Evolutionary conservation across 1,140 invertebrate species (phyloP).

Genomic region (Muscidifurax raptorellus): DNA sequence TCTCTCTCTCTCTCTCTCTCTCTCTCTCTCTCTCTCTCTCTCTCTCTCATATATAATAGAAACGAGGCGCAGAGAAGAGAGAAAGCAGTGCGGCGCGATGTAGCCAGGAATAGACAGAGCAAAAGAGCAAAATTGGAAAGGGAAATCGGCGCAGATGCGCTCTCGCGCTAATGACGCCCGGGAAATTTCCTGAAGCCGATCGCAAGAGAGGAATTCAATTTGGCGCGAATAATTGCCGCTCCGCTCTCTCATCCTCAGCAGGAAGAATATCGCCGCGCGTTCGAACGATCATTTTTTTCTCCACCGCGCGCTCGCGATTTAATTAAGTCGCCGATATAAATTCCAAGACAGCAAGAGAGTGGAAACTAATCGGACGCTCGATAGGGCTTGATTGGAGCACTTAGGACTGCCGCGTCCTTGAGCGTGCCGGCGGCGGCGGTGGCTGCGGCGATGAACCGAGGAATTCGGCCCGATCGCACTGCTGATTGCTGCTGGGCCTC

Average conservation of each 20-base stretch:
- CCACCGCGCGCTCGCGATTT: constrained; percentile 19
- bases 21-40: neutral
- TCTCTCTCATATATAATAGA: neutral
- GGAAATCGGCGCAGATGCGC: neutral
- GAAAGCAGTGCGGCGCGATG: neutral
- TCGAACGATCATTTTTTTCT: neutral
- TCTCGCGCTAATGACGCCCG: neutral
- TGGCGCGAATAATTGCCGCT: constrained; percentile 20
- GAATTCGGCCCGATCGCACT: constrained; percentile 31
- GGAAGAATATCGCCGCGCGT: neutral
- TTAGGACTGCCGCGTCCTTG: constrained; percentile 33
- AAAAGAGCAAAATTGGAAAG: neutral
- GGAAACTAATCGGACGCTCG: constrained; percentile 35
- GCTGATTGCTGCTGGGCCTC: neutral
- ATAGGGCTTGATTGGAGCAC: constrained; percentile 49
- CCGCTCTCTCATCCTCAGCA: neutral
- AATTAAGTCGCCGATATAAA: constrained; percentile 47
- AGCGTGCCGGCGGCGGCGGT: neutral
- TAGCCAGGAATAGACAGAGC: neutral
- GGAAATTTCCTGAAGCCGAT: neutral
- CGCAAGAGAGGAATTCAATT: constrained; percentile 24
- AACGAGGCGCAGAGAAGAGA: neutral
- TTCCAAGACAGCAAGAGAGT: constrained; percentile 24
- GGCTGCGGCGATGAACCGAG: constrained; percentile 30
- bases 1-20: constrained; percentile 22